Conservation (phyloP, 2,113 vertebrate species). For the Fulica atra region DNA sequence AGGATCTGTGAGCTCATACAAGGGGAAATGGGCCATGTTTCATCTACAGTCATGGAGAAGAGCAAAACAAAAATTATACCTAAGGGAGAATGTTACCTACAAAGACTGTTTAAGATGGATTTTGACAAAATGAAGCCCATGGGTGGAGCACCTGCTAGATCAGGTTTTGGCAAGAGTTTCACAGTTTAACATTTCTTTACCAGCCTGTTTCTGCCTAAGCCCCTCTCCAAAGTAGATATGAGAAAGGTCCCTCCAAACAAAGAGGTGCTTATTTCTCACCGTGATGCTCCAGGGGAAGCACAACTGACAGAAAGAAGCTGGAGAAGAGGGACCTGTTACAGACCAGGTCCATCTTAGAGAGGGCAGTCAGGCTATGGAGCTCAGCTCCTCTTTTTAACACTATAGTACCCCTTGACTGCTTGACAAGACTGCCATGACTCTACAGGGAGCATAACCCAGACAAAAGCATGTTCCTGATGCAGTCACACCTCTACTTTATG, state of each 20-base stretch:
- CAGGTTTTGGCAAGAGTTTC: neutral
- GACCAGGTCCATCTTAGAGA: neutral
- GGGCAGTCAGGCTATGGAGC: neutral
- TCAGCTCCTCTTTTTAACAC: neutral
- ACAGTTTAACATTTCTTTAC: neutral
- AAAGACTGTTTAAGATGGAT: neutral
- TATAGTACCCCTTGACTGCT: neutral
- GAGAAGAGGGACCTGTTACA: neutral
- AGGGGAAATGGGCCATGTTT: neutral
- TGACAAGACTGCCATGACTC: neutral
- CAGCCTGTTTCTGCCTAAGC: neutral
- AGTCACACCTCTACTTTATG: neutral
- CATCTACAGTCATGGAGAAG: neutral
- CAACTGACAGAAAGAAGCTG: neutral
- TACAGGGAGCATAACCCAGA: neutral
- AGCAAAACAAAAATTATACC: neutral
- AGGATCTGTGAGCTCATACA: slow-evolving; percentile 30
- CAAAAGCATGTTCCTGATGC: neutral
- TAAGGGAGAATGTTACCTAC: neutral
- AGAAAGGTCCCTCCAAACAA: neutral
- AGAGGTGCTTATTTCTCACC: neutral
- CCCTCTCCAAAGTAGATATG: neutral
- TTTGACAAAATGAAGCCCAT: neutral
- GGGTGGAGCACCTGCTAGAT: neutral
- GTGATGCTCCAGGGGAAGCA: neutral